These are phyloP conservation scores for Rachycentron canadum DNA, from an alignment of 2,797 vertebrate genomes.

Conservation along the genomic window DNA sequence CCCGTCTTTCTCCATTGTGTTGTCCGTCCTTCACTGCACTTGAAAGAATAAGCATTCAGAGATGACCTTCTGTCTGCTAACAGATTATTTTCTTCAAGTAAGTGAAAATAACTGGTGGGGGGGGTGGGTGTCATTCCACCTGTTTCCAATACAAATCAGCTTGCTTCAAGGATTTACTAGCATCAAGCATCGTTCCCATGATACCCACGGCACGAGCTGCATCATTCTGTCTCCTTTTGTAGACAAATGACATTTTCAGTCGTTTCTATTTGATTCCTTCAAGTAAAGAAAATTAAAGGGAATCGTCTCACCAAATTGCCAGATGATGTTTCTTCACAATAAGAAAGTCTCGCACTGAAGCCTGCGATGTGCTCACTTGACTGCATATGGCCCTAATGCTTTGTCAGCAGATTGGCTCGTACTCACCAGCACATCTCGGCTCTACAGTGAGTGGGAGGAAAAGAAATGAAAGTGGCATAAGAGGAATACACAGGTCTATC, in stretches of 20 bases:
- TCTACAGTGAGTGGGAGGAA: conserved; percentile 24
- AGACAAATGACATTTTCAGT: background rate
- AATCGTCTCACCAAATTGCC: background rate
- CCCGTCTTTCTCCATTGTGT: background rate
- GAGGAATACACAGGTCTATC: conserved; percentile 6
- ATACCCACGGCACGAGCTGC: background rate
- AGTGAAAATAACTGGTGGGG: background rate
- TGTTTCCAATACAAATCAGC: conserved; percentile 9
- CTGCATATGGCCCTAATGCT: background rate
- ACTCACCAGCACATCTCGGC: background rate
- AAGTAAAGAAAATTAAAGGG: background rate
- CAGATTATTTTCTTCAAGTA: conserved; percentile 7
- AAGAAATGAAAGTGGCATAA: conserved; percentile 12
- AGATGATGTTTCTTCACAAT: background rate
- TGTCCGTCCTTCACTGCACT: background rate
- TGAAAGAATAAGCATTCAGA: background rate
- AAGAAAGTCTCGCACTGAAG: background rate
- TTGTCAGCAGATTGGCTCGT: conserved; percentile 10
- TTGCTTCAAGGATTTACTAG: background rate
- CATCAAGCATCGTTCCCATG: background rate
- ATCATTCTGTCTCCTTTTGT: background rate
- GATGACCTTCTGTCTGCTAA: background rate
- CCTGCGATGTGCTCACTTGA: background rate
- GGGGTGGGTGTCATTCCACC: too few species aligned
- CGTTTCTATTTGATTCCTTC: background rate